A percentile compares a stretch with the other conserved stretches of the same genome.
Evolutionary conservation across 2,113 vertebrate species (phyloP).

Genomic region (Callorhinus ursinus): DNA sequence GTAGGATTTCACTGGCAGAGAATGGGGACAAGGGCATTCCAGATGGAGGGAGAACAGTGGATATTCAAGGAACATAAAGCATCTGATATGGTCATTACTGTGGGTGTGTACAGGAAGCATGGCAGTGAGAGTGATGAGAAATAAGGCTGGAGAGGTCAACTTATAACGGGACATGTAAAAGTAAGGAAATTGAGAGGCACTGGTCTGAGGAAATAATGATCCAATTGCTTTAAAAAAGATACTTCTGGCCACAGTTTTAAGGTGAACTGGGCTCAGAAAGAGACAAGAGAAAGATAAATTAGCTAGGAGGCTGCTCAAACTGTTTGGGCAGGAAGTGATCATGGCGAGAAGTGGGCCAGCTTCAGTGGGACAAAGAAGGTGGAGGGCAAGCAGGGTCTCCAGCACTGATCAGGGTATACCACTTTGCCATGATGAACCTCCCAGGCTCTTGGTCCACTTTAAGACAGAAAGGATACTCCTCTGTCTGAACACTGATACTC

Average conservation of each 20-base stretch:
- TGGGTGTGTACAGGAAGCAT: accelerated
- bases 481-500: no score
- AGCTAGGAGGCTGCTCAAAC: neutral
- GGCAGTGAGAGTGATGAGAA: neutral
- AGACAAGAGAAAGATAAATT: neutral
- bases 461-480: neutral
- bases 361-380: accelerated
- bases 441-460: neutral
- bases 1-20: neutral
- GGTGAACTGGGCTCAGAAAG: neutral
- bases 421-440: neutral
- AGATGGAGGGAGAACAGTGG: neutral
- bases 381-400: neutral
- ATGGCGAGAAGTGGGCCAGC: neutral
- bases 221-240: neutral
- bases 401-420: accelerated
- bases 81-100: neutral
- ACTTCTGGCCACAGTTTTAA: neutral
- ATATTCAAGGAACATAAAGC: neutral
- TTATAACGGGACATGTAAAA: neutral
- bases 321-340: neutral
- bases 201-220: neutral
- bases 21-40: neutral
- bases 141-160: neutral
- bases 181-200: neutral